Conservation (phyloP, 2,888 invertebrate species). For the Pammene fasciana region DNA sequence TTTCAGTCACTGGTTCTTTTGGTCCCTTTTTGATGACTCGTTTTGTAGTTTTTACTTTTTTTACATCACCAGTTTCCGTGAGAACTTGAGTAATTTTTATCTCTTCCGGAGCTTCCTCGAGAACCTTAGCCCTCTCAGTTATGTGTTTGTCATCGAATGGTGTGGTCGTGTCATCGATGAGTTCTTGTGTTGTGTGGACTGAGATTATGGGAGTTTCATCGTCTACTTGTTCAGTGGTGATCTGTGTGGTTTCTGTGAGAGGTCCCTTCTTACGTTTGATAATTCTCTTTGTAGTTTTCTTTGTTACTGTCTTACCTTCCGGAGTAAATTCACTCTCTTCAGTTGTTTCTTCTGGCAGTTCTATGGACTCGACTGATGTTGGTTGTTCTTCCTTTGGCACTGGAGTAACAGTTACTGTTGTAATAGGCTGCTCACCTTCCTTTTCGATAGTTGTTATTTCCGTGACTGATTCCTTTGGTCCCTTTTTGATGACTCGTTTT, state of each 20-base stretch:
- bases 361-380: conserved; percentile 29
- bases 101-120: conserved; percentile 24
- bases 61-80: not conserved
- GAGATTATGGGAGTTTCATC: not conserved
- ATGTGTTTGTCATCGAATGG: conserved; percentile 42
- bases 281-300: conserved; percentile 5
- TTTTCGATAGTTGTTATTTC: conserved; percentile 9
- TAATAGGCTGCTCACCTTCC: not conserved
- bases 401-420: not conserved
- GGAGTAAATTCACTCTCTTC: not conserved
- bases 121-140: conserved; percentile 3
- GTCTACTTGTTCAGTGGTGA: conserved; percentile 43
- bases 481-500: not conserved
- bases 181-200: not conserved
- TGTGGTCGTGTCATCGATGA: not conserved
- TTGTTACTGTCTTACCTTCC: conserved; percentile 7
- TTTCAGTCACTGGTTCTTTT: not conserved
- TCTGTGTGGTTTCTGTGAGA: conserved; percentile 53
- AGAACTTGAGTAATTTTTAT: conserved; percentile 53
- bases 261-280: conserved; percentile 67
- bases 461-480: not conserved
- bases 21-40: conserved; percentile 1
- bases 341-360: conserved; percentile 43
- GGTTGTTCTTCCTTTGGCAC: not conserved
- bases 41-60: not conserved